Evolutionary conservation across 1,140 invertebrate genomes (phyloP).

Genomic region (Mercenaria mercenaria): DNA sequence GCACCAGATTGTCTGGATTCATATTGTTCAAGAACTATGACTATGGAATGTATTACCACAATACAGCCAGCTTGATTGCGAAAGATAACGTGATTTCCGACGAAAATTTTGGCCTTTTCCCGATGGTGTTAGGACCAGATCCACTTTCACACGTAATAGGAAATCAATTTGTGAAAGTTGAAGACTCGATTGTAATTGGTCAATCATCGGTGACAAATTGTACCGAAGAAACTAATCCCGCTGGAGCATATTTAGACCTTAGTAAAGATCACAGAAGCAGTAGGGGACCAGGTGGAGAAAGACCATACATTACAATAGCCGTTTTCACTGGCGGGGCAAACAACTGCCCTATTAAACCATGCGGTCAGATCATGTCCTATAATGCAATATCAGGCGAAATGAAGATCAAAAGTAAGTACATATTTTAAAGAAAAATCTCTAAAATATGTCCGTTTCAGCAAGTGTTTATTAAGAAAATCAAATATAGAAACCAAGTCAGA

Average conservation of each 20-base stretch:
- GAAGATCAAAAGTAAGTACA: conserved; percentile 46
- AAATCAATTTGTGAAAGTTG: conserved; percentile 71
- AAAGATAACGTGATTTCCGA: conserved; percentile 72
- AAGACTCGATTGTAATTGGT: conserved; percentile 76
- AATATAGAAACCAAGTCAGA: too few species aligned
- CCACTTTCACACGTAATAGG: conserved; percentile 68
- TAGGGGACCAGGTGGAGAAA: conserved; percentile 30
- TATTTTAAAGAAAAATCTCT: too few species aligned
- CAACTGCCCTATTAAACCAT: conserved; percentile 76
- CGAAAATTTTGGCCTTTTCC: conserved; percentile 75
- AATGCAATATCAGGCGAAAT: conserved; percentile 74
- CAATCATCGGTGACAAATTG: conserved; percentile 71
- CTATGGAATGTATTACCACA: conserved; percentile 80
- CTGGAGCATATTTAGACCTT: conserved; percentile 54
- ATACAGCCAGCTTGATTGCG: conserved; percentile 47
- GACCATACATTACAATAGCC: conserved; percentile 70
- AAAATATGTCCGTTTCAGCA: too few species aligned
- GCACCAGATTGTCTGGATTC: conserved; percentile 72
- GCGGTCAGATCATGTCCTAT: conserved; percentile 75
- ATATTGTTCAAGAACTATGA: conserved; percentile 71
- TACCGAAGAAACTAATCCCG: conserved; percentile 57
- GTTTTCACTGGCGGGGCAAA: conserved; percentile 77
- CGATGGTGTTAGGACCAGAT: conserved; percentile 77
- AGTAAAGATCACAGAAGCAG: conserved; percentile 58
- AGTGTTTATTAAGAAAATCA: too few species aligned